Evolutionary conservation across 2,888 invertebrate species (phyloP).

Genomic region (Aleiodes leptofemur): DNA sequence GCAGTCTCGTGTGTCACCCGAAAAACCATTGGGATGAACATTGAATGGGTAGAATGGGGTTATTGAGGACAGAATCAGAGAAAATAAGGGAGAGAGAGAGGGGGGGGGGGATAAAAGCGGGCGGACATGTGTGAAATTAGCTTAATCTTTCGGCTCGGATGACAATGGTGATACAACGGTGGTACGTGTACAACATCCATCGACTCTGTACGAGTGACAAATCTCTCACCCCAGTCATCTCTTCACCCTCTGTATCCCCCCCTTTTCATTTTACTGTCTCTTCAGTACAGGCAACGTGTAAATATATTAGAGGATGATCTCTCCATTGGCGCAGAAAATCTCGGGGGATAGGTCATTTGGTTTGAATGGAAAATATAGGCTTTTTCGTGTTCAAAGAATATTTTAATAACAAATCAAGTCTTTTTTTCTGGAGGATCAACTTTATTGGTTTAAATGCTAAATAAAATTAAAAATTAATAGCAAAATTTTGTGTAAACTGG

Average conservation of each 20-base stretch:
- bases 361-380: neutral
- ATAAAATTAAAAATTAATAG: too few species aligned
- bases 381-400: neutral
- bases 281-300: constrained; percentile 66
- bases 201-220: constrained; percentile 70
- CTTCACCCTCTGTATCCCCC: constrained; percentile 33
- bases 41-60: constrained; percentile 51
- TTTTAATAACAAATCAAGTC: too few species aligned
- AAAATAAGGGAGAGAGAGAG: constrained; percentile 10
- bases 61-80: constrained; percentile 46
- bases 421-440: too few species aligned
- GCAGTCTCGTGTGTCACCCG: constrained; percentile 62
- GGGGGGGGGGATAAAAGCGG: constrained; percentile 53
- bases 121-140: constrained; percentile 76
- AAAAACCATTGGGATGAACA: constrained; percentile 29
- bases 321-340: constrained; percentile 66
- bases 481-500: too few species aligned
- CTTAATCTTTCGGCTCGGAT: constrained; percentile 75
- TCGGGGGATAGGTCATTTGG: neutral
- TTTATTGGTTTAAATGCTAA: too few species aligned
- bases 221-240: constrained; percentile 65
- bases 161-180: constrained; percentile 74
- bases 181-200: constrained; percentile 73
- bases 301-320: constrained; percentile 76
- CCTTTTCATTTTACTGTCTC: constrained; percentile 45